These are phyloP conservation scores for Psittacula cyanocephala DNA, from an alignment of 2,113 vertebrate genomes.

Conservation along the genomic window DNA sequence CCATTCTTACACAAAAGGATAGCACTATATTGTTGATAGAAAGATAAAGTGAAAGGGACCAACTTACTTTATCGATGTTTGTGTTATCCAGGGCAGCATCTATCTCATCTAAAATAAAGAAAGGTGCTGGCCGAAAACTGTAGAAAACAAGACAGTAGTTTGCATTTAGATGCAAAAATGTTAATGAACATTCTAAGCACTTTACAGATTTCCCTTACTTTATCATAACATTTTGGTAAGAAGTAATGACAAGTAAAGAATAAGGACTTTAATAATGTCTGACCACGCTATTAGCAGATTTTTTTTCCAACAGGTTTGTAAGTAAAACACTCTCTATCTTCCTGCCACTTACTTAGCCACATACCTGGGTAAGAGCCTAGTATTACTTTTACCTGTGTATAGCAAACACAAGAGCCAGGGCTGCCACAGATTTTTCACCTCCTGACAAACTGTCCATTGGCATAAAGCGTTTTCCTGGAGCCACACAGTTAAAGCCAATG, in stretches of 20 bases:
- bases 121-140: slow-evolving; percentile 92
- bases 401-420: slow-evolving; percentile 91
- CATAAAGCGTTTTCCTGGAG: slow-evolving; percentile 94
- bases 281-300: not conserved
- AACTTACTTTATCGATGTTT: slow-evolving; percentile 89
- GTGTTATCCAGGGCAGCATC: slow-evolving; percentile 94
- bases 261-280: not conserved
- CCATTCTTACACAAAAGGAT: not conserved
- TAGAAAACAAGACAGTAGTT: not conserved
- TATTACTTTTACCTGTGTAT: slow-evolving; percentile 83
- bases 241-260: not conserved
- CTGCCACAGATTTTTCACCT: slow-evolving; percentile 91
- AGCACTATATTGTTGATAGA: not conserved
- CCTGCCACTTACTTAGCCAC: not conserved
- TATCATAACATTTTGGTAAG: not conserved
- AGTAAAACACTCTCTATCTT: not conserved
- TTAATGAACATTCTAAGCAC: not conserved
- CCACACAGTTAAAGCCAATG: slow-evolving; percentile 91
- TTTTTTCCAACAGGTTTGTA: not conserved
- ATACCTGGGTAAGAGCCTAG: fast-evolving
- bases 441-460: slow-evolving; percentile 95
- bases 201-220: not conserved
- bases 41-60: not conserved
- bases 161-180: not conserved
- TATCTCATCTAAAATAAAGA: slow-evolving; percentile 93